These are phyloP conservation scores for Mimachlamys varia DNA, from an alignment of 2,888 invertebrate genomes.

Conservation along the genomic window DNA sequence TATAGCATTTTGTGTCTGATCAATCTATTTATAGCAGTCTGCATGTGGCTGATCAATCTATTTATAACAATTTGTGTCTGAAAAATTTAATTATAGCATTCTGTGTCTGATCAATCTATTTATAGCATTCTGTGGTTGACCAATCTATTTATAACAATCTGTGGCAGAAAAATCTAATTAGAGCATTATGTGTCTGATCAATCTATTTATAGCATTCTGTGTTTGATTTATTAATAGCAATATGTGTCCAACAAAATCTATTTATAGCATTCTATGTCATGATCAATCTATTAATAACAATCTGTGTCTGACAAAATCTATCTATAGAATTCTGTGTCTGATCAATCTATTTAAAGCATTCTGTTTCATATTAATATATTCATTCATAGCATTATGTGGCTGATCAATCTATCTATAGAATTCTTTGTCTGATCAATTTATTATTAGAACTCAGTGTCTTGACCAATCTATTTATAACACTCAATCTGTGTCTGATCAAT, in stretches of 20 bases:
- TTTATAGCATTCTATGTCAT: too few relatives aligned
- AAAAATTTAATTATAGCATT: not conserved
- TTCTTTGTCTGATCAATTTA: not conserved
- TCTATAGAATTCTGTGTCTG: too few relatives aligned
- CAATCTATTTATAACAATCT: not conserved
- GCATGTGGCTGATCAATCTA: not conserved
- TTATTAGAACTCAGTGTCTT: not conserved
- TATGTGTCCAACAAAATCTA: too few relatives aligned
- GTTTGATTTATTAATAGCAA: too few relatives aligned
- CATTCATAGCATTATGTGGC: too few relatives aligned
- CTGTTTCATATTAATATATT: too few relatives aligned
- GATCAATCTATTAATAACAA: too few relatives aligned
- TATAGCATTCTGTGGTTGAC: not conserved
- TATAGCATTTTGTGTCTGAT: not conserved
- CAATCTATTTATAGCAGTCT: not conserved
- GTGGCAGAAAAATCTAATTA: not conserved
- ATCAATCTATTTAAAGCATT: too few relatives aligned
- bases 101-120: not conserved
- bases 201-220: too few relatives aligned
- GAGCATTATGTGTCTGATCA: not conserved
- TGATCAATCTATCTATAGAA: not conserved
- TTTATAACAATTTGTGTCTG: not conserved
- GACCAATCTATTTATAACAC: not conserved
- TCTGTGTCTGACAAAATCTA: too few relatives aligned
- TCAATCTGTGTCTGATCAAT: not conserved